A percentile compares a stretch with the other conserved stretches of the same genome.
phyloP scores from a whole-genome alignment of 2,797 vertebrate genomes.

The Cheirogaleus major region DNA sequence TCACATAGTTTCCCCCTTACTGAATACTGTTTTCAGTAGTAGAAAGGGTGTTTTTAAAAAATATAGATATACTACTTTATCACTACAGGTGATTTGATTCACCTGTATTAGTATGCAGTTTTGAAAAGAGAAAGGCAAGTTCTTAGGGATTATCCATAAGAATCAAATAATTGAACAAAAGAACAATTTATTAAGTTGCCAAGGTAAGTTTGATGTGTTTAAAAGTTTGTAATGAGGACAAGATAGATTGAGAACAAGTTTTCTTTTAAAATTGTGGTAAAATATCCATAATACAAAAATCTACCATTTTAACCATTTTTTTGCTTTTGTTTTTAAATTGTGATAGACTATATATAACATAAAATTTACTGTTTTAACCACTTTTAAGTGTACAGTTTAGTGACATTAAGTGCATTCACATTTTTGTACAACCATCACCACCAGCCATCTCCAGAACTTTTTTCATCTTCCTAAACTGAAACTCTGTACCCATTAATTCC shows the following conservation, averaged over 20 bases:
- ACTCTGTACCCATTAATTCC: not conserved
- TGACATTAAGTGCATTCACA: conserved; percentile 1
- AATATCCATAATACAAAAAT: not conserved
- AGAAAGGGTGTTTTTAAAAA: conserved; percentile 4
- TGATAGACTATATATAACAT: not conserved
- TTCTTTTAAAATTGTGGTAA: not conserved
- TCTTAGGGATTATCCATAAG: not conserved
- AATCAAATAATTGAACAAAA: conserved; percentile 24
- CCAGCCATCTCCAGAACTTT: not conserved
- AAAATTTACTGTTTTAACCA: conserved; percentile 7
- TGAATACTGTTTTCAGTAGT: conserved; percentile 28
- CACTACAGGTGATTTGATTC: not conserved
- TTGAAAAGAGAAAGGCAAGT: conserved; percentile 25
- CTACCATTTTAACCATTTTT: not conserved
- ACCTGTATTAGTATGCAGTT: not conserved
- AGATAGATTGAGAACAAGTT: not conserved
- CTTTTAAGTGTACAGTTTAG: conserved; percentile 25
- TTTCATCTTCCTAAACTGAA: conserved; percentile 16
- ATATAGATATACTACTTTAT: not conserved
- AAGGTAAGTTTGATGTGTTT: conserved; percentile 47
- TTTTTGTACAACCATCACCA: not conserved
- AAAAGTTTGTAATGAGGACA: conserved; percentile 19
- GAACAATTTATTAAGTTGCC: conserved; percentile 8
- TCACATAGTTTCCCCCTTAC: not conserved
- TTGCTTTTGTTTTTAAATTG: not conserved